Evolutionary conservation across 2,888 invertebrate genomes (phyloP), one percentile per base, ranked within the genome.

Genomic region (Camptogramma bilineatum): DNA sequence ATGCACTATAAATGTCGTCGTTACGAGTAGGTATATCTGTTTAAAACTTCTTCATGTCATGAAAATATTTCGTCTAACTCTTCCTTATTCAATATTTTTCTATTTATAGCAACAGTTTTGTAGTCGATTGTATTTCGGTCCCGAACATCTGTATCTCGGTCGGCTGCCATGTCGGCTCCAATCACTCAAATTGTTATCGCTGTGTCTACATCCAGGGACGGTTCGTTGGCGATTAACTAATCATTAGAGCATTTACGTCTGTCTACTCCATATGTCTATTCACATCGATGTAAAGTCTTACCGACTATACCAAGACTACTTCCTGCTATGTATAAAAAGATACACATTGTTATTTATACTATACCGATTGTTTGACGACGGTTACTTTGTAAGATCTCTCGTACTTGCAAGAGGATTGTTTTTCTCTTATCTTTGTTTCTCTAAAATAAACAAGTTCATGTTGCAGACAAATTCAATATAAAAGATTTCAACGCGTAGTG

Each of bases 151-250:
- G 72, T 73, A 74, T 74, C 73, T 76, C 78, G 75, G 73, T 77
- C 68, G 74, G 73, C 69, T 78, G 78, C 77, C 74, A 73, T 69
- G 83, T 83, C 83, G 77, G 75, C 74, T 80, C 74, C 76, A 78
- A 82, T 84, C 81, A 84, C 79, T 84, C 82, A 79, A 80, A 76
- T 78, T 80, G 79, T 83, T 82, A 81, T 82, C 83, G 77, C 71
- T 62, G 69, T 70, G 78, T 78, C 78, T 78, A 74, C 74, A 74
- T 79, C 80, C 79, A 82, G 81, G 71, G 77, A 77, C 76, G 79
- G 78, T 80, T 80, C 78, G 74, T 78, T 77, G 71, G 71, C 78
- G 80, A 82, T 82, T 81, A 82, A 78, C 78, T 77, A 79, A 82
- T 81, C 80, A 79, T 73, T 74, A 69, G 69, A 70, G 69, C 77